Conservation (phyloP, 2,113 vertebrate species). For the Phaetusa simplex region DNA sequence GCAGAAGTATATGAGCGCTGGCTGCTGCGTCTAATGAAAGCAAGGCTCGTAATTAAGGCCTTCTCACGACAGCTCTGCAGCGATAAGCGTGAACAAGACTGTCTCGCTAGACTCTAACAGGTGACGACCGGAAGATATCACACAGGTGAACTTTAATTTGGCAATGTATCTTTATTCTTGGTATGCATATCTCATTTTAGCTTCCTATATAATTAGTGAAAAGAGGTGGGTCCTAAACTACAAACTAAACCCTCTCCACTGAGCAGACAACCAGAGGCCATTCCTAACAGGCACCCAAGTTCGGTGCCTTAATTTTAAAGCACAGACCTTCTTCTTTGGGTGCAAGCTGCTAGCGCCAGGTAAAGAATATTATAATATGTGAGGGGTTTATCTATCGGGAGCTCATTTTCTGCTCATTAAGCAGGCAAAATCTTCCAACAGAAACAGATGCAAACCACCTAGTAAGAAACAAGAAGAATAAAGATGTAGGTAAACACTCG, state of each 20-base stretch:
- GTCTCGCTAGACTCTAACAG: not conserved
- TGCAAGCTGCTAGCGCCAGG: not conserved
- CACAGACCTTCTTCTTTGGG: not conserved
- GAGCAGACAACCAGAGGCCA: not conserved
- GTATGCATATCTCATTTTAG: not conserved
- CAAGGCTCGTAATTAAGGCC: not conserved
- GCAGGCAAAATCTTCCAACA: not conserved
- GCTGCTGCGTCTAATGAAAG: not conserved
- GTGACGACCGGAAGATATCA: fast-evolving
- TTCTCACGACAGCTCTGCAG: not conserved
- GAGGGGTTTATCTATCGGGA: not conserved
- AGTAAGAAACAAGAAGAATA: not conserved
- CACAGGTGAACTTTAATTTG: not conserved
- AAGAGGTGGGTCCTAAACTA: not conserved
- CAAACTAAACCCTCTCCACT: not conserved
- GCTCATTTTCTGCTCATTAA: not conserved
- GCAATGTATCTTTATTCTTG: not conserved
- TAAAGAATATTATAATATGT: not conserved
- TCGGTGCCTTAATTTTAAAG: not conserved
- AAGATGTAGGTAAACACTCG: not conserved
- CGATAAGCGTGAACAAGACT: not conserved
- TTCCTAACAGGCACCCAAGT: not conserved
- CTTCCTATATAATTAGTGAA: not conserved
- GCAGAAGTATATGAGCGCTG: not conserved
- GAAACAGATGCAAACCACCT: not conserved